Percentiles rank a stretch among this genome's conserved stretches.
Evolutionary conservation across 2,113 vertebrate species (phyloP).

Genomic region (Dicaeum eximium): DNA sequence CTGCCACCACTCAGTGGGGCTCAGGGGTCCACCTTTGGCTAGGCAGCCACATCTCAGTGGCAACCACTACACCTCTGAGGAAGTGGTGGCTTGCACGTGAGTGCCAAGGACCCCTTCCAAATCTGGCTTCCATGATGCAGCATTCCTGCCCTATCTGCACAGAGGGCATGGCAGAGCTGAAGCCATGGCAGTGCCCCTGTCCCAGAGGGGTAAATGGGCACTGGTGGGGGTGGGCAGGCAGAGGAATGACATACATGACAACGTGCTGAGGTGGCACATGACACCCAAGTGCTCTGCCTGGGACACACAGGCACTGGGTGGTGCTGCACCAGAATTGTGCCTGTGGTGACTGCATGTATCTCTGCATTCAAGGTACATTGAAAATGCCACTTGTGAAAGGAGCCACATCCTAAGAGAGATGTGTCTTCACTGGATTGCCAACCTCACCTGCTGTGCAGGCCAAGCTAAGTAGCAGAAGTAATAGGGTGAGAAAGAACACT

Average conservation of each 20-base stretch:
- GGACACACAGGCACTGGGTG: not conserved
- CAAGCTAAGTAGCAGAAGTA: not conserved
- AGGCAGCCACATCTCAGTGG: not conserved
- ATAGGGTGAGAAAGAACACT: not conserved
- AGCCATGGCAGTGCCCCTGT: not conserved
- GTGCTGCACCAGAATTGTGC: not conserved
- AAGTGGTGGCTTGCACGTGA: fast-evolving
- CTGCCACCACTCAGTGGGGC: fast-evolving
- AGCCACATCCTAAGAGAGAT: not conserved
- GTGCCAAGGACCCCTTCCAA: not conserved
- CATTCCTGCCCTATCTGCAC: not conserved
- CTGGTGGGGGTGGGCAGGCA: not conserved
- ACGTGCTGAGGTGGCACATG: not conserved
- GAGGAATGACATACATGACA: fast-evolving
- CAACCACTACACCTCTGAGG: not conserved
- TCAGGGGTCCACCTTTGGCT: fast-evolving
- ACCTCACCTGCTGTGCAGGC: not conserved
- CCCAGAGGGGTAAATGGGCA: not conserved
- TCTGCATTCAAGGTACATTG: not conserved
- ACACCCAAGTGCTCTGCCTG: fast-evolving
- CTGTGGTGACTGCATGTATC: not conserved
- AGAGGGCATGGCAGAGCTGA: not conserved
- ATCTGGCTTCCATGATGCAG: not conserved
- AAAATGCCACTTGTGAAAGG: not conserved
- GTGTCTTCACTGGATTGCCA: not conserved